A percentile compares a stretch with the other conserved stretches of the same genome.
Conservation (phyloP, 2,797 vertebrate species). For the Mormyrus hasselquistii region DNA sequence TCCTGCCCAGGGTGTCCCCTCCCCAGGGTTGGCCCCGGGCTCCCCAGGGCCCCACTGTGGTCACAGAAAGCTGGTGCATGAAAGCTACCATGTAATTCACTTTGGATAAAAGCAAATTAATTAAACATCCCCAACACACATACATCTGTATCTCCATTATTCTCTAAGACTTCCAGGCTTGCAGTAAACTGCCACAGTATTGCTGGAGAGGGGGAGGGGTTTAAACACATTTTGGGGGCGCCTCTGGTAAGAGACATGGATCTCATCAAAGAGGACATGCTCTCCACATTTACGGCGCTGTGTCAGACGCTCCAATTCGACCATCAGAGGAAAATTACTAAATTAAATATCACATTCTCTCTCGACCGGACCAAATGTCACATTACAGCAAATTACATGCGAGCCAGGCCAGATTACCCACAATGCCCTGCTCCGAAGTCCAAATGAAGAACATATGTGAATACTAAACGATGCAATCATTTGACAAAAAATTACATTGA, state of each 20-base stretch:
- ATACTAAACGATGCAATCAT: not conserved
- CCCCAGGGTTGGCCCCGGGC: not conserved
- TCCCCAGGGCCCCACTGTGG: not conserved
- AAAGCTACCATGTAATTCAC: not conserved
- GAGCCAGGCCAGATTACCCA: not conserved
- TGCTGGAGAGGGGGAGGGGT: not conserved
- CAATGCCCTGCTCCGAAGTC: not conserved
- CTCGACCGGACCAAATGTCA: not conserved
- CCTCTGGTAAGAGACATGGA: not conserved
- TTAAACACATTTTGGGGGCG: not conserved
- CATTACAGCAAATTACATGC: not conserved
- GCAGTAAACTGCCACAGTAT: not conserved
- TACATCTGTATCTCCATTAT: not conserved
- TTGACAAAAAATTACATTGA: not conserved
- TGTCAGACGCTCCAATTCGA: not conserved
- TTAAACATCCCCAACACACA: constrained; percentile 6
- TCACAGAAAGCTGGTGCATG: not conserved
- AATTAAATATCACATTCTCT: constrained; percentile 15
- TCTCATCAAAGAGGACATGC: constrained; percentile 4
- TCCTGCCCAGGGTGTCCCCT: not conserved
- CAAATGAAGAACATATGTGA: not conserved
- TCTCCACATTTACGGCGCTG: not conserved
- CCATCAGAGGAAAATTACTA: not conserved
- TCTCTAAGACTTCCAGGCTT: not conserved
- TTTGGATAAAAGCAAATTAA: constrained; percentile 9